Percentiles rank a stretch among this genome's conserved stretches.
Evolutionary conservation across 1,140 invertebrate genomes (phyloP).

Genomic region (Orchestia grillus): DNA sequence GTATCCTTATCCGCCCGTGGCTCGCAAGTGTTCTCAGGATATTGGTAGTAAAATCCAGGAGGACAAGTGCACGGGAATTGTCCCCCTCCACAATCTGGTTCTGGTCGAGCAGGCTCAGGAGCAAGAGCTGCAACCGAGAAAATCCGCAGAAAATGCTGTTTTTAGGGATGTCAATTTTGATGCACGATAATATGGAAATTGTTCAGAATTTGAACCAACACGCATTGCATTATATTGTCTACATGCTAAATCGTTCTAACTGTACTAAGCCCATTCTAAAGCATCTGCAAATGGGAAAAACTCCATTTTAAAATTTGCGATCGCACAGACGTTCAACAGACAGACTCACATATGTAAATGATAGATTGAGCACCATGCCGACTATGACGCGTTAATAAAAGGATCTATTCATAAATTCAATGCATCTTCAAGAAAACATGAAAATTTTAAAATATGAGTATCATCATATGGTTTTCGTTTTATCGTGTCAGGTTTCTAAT

Average conservation of each 20-base stretch:
- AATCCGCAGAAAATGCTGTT: background rate
- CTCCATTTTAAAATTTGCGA: background rate
- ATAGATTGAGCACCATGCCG: too few species aligned
- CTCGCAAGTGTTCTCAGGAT: slow-evolving; percentile 37
- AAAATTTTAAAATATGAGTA: too few species aligned
- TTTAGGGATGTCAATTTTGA: background rate
- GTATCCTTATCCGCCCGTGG: background rate
- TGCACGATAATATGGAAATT: background rate
- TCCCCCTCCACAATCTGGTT: background rate
- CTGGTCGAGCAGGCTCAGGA: background rate
- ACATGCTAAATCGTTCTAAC: background rate
- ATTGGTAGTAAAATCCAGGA: background rate
- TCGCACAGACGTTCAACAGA: background rate
- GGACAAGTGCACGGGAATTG: slow-evolving; percentile 8
- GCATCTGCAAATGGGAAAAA: background rate
- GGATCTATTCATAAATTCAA: too few species aligned
- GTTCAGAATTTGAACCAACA: background rate
- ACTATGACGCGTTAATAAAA: too few species aligned
- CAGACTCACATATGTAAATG: background rate
- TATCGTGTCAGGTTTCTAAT: too few species aligned
- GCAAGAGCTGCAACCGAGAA: background rate
- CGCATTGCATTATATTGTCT: background rate
- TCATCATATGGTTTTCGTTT: too few species aligned
- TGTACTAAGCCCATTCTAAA: background rate
- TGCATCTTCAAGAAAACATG: too few species aligned